phyloP scores from a whole-genome alignment of 2,797 vertebrate species.

The Rhinella marina region DNA sequence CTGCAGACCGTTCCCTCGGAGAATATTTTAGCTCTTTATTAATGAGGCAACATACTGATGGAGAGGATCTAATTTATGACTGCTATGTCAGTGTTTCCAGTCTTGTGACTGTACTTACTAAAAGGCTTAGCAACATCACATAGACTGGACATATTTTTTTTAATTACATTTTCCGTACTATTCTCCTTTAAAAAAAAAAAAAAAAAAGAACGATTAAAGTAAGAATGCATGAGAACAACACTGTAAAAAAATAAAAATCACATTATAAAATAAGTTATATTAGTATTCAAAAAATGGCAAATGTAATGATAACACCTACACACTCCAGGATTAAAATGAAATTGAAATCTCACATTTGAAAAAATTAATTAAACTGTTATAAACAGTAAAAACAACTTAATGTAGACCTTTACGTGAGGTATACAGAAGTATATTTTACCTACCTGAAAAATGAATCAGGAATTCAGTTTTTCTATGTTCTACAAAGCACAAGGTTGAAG shows the following conservation, averaged over 20 bases:
- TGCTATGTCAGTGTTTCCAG: neutral
- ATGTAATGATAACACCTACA: neutral
- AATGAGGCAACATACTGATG: neutral
- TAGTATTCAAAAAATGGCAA: neutral
- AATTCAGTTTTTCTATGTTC: neutral
- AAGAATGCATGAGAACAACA: neutral
- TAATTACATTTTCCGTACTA: neutral
- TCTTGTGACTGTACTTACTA: constrained; percentile 22
- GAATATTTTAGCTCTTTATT: constrained; percentile 8
- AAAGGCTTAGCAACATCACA: neutral
- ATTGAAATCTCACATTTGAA: neutral
- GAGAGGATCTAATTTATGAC: neutral
- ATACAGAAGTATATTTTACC: neutral
- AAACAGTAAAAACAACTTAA: neutral
- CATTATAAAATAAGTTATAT: neutral
- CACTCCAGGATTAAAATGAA: neutral
- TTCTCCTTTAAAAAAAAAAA: neutral
- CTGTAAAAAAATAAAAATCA: neutral
- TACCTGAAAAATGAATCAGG: neutral
- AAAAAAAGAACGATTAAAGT: neutral
- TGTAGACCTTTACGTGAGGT: neutral
- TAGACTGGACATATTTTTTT: neutral
- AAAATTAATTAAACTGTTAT: neutral
- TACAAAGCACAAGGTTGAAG: neutral
- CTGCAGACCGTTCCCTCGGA: neutral